Evolutionary conservation across 2,888 invertebrate genomes (phyloP), one percentile per base, ranked within the genome.

Genomic region (Heliconius cydno): DNA sequence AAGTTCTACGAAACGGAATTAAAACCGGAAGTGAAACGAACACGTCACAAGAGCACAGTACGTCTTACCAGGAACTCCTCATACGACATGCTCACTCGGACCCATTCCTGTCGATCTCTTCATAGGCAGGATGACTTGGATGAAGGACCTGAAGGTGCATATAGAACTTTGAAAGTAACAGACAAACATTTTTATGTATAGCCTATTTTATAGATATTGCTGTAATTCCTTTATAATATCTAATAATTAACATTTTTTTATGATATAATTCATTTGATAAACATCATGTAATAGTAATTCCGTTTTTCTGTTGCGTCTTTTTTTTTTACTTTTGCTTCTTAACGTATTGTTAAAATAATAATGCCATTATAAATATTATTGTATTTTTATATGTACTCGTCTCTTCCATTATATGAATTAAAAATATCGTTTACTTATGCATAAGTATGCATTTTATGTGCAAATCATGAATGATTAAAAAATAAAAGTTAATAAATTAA

Each of bases 1-100:
- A 91, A 88, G 77, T 94, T 89, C 84, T 94, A 93, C 86, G 90
- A 92, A 46, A 94, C 94, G n/a, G 93, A 92, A 76, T 82, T 95
- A 3, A 92, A 90, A 46, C 94, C 94, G 4, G 92, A 92, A 79
- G 67, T 84, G 0, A 85, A 87, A 2, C 80, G 90, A 19, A 87
- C 88, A 0, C 86, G 90, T 0, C 92, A 92, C 79, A 87, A 88
- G 13, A 93, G 91, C 67, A 89, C 90, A 0, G 90, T 93, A 19
- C 86, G 92, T 5, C 81, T 93, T 6, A 88, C 90, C 0, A 88
- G 82, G 72, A 91, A 87, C 52, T 92, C 89, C 0, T 94, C 94
- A 0, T 95, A 95, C 79, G 91, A 95, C 82, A 92, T 94, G 86
- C 86, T 94, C 30, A 91, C 91, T 3, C 86, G 94, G 22, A 92